phyloP scores from a whole-genome alignment of 2,797 vertebrate species.

The Taenioides sp. region DNA sequence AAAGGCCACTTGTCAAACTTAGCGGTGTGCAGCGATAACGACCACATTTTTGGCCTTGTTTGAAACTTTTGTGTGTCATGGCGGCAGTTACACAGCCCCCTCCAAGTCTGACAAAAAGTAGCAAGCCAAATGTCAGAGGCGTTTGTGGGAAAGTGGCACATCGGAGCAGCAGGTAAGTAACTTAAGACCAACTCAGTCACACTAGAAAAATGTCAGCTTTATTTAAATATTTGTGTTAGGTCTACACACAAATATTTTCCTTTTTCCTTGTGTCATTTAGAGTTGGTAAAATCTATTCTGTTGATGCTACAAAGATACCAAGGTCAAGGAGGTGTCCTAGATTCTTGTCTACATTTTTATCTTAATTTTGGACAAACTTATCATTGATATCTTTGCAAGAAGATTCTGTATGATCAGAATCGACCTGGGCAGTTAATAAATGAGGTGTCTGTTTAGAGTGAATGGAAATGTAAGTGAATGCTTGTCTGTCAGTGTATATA shows the following conservation, averaged over 20 bases:
- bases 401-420: not conserved
- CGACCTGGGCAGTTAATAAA: not conserved
- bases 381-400: not conserved
- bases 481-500: not conserved
- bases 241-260: not conserved
- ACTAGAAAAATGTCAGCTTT: not conserved
- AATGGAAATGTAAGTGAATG: not conserved
- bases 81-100: conserved; percentile 12
- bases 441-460: not conserved
- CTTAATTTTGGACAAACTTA: not conserved
- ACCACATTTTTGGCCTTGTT: conserved; percentile 34
- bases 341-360: not conserved
- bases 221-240: not conserved
- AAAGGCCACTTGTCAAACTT: not conserved
- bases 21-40: conserved; percentile 19
- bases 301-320: not conserved
- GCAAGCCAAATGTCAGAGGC: conserved; percentile 1
- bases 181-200: not conserved
- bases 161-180: not conserved
- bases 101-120: conserved; percentile 20
- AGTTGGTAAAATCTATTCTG: not conserved
- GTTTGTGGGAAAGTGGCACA: not conserved
- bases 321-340: not conserved
- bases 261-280: not conserved
- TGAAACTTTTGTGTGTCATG: conserved; percentile 30